Evolutionary conservation across 2,113 vertebrate species (phyloP), one percentile per base, ranked within the genome.

Genomic region (Sylvilagus bachmani): DNA sequence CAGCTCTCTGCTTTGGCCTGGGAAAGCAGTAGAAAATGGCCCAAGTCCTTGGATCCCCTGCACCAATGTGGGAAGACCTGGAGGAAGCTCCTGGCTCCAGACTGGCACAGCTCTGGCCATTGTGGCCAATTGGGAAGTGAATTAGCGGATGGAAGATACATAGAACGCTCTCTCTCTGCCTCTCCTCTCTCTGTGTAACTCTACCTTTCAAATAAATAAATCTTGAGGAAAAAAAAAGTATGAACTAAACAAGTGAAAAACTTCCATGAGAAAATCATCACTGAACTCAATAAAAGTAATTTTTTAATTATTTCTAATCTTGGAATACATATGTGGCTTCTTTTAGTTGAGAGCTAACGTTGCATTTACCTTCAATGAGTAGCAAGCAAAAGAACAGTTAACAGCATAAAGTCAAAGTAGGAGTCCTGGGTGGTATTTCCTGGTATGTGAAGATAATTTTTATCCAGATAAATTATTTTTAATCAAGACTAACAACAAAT

Each of bases 401-500:
- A 71, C 51, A 81, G 21, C 31, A 67, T 12, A 74, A 2, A 80
- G 14, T 96, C 66, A 90, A 84, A 79, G 36, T 10, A 94, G 80
- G 6, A 93, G 29, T 83, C 10, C 17, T 84, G 25, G 27, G 3
- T 64, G 4, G 36, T 92, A 92, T 58, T 83, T 73, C 9, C 24
- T 84, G 31, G 38, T 86, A 77, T 51, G 12, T 9, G 13, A 53
- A 27, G 24, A 38, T 58, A 96, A 89, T 55, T 44, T 94, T 81
- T 67, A 21, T 36, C 13, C 12, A 84, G 49, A 74, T 38, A 87
- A 94, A 90, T 87, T 78, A 58, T 64, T 89, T 92, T 90, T 90
- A 86, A 96, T 86, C 33, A 27, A 69, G 29, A 86, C 38, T 77
- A 85, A 85, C 31, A 91, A 78, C 13, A 93, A 93, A 74, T 25